These are phyloP conservation scores for Lepidocolaptes lacrymiger DNA, from an alignment of 2,797 vertebrate species.

Conservation along the genomic window DNA sequence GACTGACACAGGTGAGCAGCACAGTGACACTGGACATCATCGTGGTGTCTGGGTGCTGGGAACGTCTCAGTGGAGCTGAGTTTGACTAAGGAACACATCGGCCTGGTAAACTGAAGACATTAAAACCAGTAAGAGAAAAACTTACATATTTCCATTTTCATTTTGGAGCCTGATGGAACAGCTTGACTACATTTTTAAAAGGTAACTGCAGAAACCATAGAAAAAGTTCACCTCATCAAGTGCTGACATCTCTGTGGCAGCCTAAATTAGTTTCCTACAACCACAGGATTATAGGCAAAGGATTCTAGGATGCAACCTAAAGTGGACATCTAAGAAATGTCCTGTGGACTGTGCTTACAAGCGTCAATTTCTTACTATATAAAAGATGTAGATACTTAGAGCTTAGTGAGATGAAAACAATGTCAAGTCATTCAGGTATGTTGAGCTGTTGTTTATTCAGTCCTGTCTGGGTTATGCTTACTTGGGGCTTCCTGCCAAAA, in stretches of 20 bases:
- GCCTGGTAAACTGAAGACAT: neutral
- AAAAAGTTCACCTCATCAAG: neutral
- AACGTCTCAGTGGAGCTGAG: neutral
- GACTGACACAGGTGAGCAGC: neutral
- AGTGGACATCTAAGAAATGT: neutral
- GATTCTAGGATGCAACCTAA: neutral
- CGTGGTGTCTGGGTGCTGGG: neutral
- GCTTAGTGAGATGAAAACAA: neutral
- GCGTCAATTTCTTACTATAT: neutral
- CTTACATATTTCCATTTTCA: neutral
- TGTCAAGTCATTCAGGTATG: neutral
- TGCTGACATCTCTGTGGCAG: neutral
- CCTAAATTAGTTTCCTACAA: neutral
- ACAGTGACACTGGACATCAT: neutral
- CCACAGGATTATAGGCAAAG: neutral
- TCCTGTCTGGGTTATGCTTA: neutral
- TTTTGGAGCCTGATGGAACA: neutral
- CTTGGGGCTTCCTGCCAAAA: neutral
- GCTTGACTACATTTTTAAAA: neutral
- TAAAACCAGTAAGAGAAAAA: neutral
- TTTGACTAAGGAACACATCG: neutral
- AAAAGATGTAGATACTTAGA: neutral
- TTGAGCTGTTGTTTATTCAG: neutral
- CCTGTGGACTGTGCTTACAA: neutral
- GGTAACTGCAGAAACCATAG: neutral